Conservation (phyloP, 2,888 invertebrate species). For the Sphecodes monilicornis region DNA sequence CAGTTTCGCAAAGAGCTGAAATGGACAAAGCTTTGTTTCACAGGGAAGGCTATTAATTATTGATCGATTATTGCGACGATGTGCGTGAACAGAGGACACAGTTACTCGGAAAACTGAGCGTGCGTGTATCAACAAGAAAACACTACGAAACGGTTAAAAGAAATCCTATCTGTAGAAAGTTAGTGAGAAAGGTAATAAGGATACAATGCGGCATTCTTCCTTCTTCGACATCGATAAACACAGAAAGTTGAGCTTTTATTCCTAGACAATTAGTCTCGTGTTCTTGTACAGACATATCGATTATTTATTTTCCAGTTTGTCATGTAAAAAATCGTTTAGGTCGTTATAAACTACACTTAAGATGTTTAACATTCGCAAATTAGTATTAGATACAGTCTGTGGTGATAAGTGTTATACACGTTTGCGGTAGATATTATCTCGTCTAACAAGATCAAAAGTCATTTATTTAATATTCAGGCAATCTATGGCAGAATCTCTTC, state of each 20-base stretch:
- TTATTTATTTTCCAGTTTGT: neutral
- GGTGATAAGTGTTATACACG: neutral
- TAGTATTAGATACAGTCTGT: neutral
- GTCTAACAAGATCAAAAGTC: neutral
- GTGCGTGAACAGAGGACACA: conserved; percentile 33
- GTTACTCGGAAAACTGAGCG: neutral
- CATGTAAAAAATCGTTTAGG: neutral
- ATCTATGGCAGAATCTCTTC: neutral
- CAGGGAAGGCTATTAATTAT: conserved; percentile 41
- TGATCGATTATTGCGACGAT: conserved; percentile 49
- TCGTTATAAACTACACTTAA: neutral
- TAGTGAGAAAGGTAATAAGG: neutral
- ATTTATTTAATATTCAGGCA: neutral
- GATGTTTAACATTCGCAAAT: neutral
- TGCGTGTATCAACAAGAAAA: neutral
- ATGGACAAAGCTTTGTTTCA: conserved; percentile 45
- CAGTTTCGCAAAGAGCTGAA: conserved; percentile 46
- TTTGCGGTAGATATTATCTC: neutral
- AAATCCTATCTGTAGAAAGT: neutral
- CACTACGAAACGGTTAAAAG: neutral
- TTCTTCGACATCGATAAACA: neutral
- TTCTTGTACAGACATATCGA: neutral
- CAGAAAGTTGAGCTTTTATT: conserved; percentile 5
- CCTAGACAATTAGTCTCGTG: conserved; percentile 4
- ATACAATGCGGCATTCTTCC: neutral